phyloP scores from a whole-genome alignment of 2,113 vertebrate species.

The Pyrgilauda ruficollis region DNA sequence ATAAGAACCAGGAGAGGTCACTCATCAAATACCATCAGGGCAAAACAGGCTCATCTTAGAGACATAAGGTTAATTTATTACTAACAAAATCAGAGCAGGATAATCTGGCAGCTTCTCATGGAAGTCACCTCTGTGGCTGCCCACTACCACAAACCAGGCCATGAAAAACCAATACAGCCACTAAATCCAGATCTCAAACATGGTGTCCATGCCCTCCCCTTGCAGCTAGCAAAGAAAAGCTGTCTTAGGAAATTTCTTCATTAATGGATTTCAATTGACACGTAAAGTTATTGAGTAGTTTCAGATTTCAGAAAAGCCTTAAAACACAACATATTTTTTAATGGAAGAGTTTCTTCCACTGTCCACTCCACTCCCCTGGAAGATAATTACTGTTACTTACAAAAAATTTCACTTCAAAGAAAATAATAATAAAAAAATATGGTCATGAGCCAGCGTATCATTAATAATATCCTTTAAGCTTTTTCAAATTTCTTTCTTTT shows the following conservation, averaged over 20 bases:
- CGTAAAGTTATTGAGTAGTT: not conserved
- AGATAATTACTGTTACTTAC: not conserved
- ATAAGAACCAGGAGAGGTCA: not conserved
- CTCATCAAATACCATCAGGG: not conserved
- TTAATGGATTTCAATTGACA: not conserved
- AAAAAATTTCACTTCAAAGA: slow-evolving; percentile 15
- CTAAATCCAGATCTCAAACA: not conserved
- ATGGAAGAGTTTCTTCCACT: not conserved
- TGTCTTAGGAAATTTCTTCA: not conserved
- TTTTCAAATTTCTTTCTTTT: slow-evolving; percentile 2
- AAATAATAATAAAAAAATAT: not conserved
- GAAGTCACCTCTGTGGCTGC: not conserved
- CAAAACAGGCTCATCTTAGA: not conserved
- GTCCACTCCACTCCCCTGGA: not conserved
- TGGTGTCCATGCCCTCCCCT: not conserved
- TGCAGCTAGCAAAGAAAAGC: not conserved
- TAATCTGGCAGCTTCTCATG: not conserved
- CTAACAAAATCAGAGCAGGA: not conserved
- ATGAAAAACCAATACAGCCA: not conserved
- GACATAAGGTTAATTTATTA: not conserved
- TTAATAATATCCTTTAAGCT: not conserved
- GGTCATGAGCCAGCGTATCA: not conserved
- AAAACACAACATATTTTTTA: not conserved
- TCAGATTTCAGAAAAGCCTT: not conserved
- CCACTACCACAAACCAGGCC: not conserved